Evolutionary conservation across 37 sponge, comb jelly and placozoan species (phyloP).

Genomic region (Geodia barretti): DNA sequence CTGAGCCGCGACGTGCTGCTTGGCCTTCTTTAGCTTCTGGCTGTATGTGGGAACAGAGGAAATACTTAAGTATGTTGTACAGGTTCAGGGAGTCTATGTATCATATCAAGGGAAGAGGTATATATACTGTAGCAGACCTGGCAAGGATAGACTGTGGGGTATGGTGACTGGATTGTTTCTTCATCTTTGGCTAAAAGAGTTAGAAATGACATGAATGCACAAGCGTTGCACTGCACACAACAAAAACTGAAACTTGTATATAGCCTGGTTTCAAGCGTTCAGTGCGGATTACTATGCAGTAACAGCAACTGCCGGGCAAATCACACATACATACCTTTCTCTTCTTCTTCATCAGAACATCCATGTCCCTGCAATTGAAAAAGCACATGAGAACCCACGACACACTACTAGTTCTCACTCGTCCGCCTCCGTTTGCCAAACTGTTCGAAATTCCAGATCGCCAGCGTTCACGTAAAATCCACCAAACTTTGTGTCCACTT

Average conservation of each 20-base stretch:
- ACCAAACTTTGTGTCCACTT: slow-evolving; percentile 82
- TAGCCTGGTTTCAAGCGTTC: no score
- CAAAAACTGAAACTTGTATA: no score
- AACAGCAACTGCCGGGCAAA: no score
- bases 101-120: background rate
- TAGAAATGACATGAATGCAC: no score
- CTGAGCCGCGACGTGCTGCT: slow-evolving; percentile 36
- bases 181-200: slow-evolving; percentile 26
- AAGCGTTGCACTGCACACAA: no score
- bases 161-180: slow-evolving; percentile 31
- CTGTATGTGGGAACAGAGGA: slow-evolving; percentile 12
- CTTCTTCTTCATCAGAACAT: slow-evolving; percentile 38
- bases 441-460: slow-evolving; percentile 68
- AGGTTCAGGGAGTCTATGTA: background rate
- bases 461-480: slow-evolving; percentile 92
- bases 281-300: background rate
- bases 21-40: slow-evolving; percentile 67
- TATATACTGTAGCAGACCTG: slow-evolving; percentile 26
- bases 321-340: slow-evolving; percentile 29
- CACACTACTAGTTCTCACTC: slow-evolving; percentile 47
- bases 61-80: background rate
- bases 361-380: slow-evolving; percentile 6
- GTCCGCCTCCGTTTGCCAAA: slow-evolving; percentile 26
- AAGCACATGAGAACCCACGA: no score
- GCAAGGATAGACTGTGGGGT: slow-evolving; percentile 44